Base-by-base conservation (phyloP, 2,113 vertebrate genomes). In the Leptodactylus fuscus region DNA sequence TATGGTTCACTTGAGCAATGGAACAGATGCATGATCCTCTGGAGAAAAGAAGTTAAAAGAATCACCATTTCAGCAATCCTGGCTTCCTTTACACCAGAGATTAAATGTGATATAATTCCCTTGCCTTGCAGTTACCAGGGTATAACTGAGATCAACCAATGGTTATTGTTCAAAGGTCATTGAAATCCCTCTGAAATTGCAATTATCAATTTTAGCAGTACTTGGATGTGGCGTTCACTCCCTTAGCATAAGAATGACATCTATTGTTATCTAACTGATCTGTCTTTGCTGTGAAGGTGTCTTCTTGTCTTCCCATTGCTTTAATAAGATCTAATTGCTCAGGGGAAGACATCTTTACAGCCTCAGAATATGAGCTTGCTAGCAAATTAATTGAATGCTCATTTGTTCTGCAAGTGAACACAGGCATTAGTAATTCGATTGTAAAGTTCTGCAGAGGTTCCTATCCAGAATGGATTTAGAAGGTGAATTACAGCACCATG, bases 291-390 rank as follows among this genome's bases (percentile, higher is more conserved):
- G 9, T 73, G 70, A 73, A 73, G 70, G 38, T 73, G 70, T 73
- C 70, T n/a, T 41, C 36, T 46, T 44, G 70, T 44, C 70, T 73
- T 73, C 38, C 15, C 10, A 27, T 32, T 49, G 24, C n/a, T 76
- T 76, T 76, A 76, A 76, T 76, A 78, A 58, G 18, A 78, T 78
- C 9, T 78, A 53, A 78, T 55, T 55, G 75, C 75, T 78, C 20
- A 13, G 11, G 49, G 74, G 18, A 29, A 76, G 27, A 51, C 38
- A 74, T 22, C 22, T 46, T 46, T 44, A 74, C 65, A 69, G 65
- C 32, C 65, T 46, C 71, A 6, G 41, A 74, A 24, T 69, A 69
- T 36, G 65, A 73, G 36, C 70, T 24, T 44, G 38, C 73, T 49
- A 48, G 73, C 20, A 24, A 76, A 76, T 76, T 76, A 76, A 34